Conservation (phyloP, 2,888 invertebrate genomes). For the Hipparchia semele region DNA sequence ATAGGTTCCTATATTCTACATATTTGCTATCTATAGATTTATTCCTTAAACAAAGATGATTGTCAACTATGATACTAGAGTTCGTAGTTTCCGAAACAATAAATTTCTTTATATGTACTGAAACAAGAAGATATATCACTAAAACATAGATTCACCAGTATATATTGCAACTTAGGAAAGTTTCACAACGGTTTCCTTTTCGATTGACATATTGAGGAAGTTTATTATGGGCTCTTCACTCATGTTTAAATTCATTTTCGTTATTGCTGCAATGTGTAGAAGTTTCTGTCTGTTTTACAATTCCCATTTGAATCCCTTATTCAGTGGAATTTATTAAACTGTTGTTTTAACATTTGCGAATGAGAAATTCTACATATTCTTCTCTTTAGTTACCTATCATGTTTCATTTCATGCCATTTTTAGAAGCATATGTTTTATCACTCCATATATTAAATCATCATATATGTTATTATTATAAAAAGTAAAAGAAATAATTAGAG, state of each 20-base stretch:
- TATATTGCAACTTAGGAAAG: conserved; percentile 11
- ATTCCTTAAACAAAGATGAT: no score
- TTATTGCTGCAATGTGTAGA: conserved; percentile 18
- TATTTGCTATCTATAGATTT: no score
- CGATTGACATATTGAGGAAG: conserved; percentile 29
- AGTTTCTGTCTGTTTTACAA: conserved; percentile 15
- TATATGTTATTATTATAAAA: no score
- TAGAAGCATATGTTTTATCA: no score
- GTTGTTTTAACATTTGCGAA: neutral
- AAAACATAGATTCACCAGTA: neutral
- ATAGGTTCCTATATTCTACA: no score
- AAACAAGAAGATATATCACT: neutral
- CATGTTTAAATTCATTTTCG: conserved; percentile 22
- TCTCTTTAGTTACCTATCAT: no score
- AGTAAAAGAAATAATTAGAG: no score
- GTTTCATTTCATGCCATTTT: no score
- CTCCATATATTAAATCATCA: no score
- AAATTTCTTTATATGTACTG: neutral
- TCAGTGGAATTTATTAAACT: conserved; percentile 9
- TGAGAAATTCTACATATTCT: no score
- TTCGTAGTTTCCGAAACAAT: no score
- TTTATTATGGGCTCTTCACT: conserved; percentile 15
- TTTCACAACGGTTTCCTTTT: conserved; percentile 25
- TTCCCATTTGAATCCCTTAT: conserved; percentile 20
- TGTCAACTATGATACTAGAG: no score